Evolutionary conservation across 2,797 vertebrate species (phyloP), one percentile per base, ranked within the genome.

Genomic region (Pseudotriccus pelzelni): DNA sequence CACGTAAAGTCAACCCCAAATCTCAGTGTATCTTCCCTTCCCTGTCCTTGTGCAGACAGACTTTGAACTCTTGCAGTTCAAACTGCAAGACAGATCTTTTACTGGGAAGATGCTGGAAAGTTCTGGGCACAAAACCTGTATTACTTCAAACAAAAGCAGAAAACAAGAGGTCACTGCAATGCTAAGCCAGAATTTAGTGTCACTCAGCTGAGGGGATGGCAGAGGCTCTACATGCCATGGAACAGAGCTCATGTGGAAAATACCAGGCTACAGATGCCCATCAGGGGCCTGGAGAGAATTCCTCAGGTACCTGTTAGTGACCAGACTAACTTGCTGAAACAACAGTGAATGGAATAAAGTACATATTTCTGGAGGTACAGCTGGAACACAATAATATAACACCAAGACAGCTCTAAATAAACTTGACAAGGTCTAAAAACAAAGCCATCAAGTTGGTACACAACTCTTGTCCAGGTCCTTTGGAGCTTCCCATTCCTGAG

Each of bases 171-270:
- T 28, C 59, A 22, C 36, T 15, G 12, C 39, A 59, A 19, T 3
- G 28, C 44, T 28, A 47, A 69, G 37, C 39, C 47, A 79, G 72
- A 76, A 59, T 59, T 81, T 23, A 27, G 47, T 21, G 74, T 27
- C 44, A 10, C 8, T 60, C 77, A 81, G 41, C 81, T 73, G 55
- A 62, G 52, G 70, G 32, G 59, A 60, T 41, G 63, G 39, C 50
- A 82, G 46, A 87, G 70, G 66, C 74, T 72, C 49, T 82, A 17
- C 32, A 3, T 72, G 77, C 52, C 4, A 6, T 15, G 69, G 70
- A 37, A 75, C 37, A 76, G 10, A 84, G 78, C 75, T 94, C 34
- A 75, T 72, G 58, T 75, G 90, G 90, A 84, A 94, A 73, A 90
- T 16, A 58, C 17, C 47, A 73, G 36, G 44, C 70, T 84, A 74